A percentile compares a stretch with the other conserved stretches of the same genome.
These are phyloP conservation scores for Timandra comae DNA, from an alignment of 2,888 invertebrate species.

Conservation along the genomic window DNA sequence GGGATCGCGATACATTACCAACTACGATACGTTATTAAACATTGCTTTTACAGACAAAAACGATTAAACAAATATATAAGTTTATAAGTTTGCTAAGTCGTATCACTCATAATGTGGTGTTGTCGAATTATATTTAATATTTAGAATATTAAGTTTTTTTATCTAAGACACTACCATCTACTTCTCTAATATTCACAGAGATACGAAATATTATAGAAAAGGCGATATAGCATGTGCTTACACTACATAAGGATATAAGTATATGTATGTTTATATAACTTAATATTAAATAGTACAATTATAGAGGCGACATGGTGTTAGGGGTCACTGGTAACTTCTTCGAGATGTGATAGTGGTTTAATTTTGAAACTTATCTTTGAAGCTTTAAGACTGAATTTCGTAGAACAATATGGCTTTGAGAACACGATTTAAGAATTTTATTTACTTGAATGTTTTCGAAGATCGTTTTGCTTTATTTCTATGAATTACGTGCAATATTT, in stretches of 20 bases:
- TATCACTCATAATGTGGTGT: constrained; percentile 74
- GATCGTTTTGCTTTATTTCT: too few relatives aligned
- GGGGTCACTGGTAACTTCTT: too few relatives aligned
- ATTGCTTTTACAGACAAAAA: constrained; percentile 58
- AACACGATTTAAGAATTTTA: too few relatives aligned
- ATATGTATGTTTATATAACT: constrained; percentile 13
- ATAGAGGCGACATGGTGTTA: constrained; percentile 49
- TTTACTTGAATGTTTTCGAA: too few relatives aligned
- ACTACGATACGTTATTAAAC: constrained; percentile 46
- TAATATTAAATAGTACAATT: constrained; percentile 28
- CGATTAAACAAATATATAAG: constrained; percentile 58
- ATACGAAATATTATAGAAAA: constrained; percentile 60
- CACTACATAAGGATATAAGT: constrained; percentile 43
- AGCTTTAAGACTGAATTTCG: too few relatives aligned
- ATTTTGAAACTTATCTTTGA: too few relatives aligned
- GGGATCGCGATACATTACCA: constrained; percentile 1
- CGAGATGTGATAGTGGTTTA: too few relatives aligned
- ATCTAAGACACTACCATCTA: constrained; percentile 73
- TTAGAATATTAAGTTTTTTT: constrained; percentile 71
- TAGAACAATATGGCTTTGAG: too few relatives aligned
- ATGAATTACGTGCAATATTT: too few relatives aligned
- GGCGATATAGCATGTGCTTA: constrained; percentile 63
- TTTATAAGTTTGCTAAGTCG: constrained; percentile 41
- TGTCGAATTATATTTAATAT: constrained; percentile 59
- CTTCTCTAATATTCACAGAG: constrained; percentile 73